Evolutionary conservation across 2,797 vertebrate genomes (phyloP).

Genomic region (Denticeps clupeoides): DNA sequence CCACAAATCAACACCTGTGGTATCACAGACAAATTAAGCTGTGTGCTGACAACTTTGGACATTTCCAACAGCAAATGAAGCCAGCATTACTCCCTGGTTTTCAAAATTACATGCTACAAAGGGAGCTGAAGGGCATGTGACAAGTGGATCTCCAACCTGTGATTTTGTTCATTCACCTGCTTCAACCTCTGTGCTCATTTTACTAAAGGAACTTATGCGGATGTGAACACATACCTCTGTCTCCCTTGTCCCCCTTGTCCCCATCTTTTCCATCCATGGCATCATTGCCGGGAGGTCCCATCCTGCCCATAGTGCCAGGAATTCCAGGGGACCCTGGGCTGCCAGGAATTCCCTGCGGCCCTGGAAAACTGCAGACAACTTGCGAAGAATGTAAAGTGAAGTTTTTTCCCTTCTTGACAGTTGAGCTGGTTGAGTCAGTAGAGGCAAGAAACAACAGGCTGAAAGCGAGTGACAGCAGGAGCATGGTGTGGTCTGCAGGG

Average conservation of each 20-base stretch:
- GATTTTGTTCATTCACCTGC: too few relatives aligned
- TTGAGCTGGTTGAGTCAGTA: constrained; percentile 45
- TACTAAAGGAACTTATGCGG: too few relatives aligned
- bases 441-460: constrained; percentile 61
- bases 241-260: constrained; percentile 68
- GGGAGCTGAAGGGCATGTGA: too few relatives aligned
- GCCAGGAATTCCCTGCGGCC: constrained; percentile 72
- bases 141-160: too few relatives aligned
- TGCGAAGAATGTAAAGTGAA: constrained; percentile 63
- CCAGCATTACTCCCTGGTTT: too few relatives aligned
- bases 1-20: too few relatives aligned
- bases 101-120: too few relatives aligned
- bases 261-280: constrained; percentile 82
- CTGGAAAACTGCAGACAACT: constrained; percentile 80
- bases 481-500: constrained; percentile 59
- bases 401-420: constrained; percentile 50
- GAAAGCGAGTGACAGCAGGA: constrained; percentile 58
- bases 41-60: too few relatives aligned
- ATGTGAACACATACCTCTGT: constrained; percentile 56
- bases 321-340: constrained; percentile 66
- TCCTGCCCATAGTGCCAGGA: constrained; percentile 68
- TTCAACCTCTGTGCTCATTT: too few relatives aligned
- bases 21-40: not conserved
- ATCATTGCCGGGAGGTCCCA: constrained; percentile 81
- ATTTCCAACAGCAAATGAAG: too few relatives aligned